A percentile compares a stretch with the other conserved stretches of the same genome.
Conservation (phyloP, 1,140 invertebrate species). For the Charaxes varanes region DNA sequence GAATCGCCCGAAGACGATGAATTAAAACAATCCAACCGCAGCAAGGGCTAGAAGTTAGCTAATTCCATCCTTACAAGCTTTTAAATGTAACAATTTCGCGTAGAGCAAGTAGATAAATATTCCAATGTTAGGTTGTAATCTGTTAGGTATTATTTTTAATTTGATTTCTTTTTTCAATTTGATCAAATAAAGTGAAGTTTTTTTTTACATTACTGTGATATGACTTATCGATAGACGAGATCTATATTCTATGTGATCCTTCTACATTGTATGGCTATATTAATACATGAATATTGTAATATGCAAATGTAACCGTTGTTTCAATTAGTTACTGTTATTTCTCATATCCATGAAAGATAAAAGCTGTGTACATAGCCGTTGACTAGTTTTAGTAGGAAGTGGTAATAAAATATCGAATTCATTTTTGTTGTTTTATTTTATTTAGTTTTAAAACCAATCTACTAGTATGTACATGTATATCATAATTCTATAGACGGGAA, state of each 20-base stretch:
- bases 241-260: conserved; percentile 5
- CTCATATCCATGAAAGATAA: conserved; percentile 5
- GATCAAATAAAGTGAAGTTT: conserved; percentile 1
- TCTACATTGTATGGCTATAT: too few relatives aligned
- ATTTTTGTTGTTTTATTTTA: conserved; percentile 26
- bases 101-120: conserved; percentile 9
- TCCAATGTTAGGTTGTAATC: conserved; percentile 17
- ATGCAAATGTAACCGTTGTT: conserved; percentile 5
- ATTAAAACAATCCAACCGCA: conserved; percentile 62
- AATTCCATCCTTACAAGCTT: conserved; percentile 4
- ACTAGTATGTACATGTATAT: neutral
- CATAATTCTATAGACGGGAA: too few relatives aligned
- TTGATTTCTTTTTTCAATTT: conserved; percentile 3
- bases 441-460: neutral
- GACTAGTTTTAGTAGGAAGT: conserved; percentile 64
- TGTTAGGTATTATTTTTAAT: conserved; percentile 5
- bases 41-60: conserved; percentile 43
- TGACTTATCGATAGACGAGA: conserved; percentile 8
- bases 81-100: conserved; percentile 14
- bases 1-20: conserved; percentile 41
- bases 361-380: conserved; percentile 60
- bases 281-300: conserved; percentile 1
- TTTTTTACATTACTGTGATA: conserved; percentile 23
- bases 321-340: conserved; percentile 6
- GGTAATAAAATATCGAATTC: conserved; percentile 37